phyloP scores from a whole-genome alignment of 2,888 invertebrate genomes.

The Anagyrus pseudococci region DNA sequence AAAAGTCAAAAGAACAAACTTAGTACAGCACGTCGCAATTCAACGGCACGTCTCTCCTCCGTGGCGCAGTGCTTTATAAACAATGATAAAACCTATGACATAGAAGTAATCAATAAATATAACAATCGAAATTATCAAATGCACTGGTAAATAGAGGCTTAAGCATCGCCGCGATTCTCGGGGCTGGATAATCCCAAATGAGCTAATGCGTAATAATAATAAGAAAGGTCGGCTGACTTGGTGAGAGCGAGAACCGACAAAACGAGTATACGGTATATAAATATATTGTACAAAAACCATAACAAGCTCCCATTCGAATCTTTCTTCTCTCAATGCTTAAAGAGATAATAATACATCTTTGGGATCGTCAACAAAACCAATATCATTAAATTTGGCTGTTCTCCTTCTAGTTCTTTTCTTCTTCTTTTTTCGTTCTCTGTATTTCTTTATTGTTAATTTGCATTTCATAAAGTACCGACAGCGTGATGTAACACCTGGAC shows the following conservation, averaged over 20 bases:
- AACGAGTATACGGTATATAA: constrained; percentile 42
- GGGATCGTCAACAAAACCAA: constrained; percentile 53
- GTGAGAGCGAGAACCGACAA: constrained; percentile 22
- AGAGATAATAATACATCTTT: constrained; percentile 52
- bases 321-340: constrained; percentile 21
- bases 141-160: constrained; percentile 44
- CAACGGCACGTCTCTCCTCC: no score
- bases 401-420: constrained; percentile 8
- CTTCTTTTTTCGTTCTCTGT: neutral
- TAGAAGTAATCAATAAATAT: constrained; percentile 53
- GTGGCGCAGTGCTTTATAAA: no score
- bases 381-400: neutral
- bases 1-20: constrained; percentile 8
- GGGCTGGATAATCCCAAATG: constrained; percentile 6
- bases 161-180: constrained; percentile 14
- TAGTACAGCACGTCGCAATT: no score
- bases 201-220: no score
- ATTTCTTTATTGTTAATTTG: neutral
- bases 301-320: constrained; percentile 35
- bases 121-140: constrained; percentile 53
- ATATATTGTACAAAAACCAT: constrained; percentile 43
- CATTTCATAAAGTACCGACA: no score
- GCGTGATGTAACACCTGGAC: neutral
- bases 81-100: constrained; percentile 49
- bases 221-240: neutral